A percentile compares a stretch with the other conserved stretches of the same genome.
These are phyloP conservation scores for Neodiprion fabricii DNA, from an alignment of 1,140 invertebrate species.

Conservation along the genomic window DNA sequence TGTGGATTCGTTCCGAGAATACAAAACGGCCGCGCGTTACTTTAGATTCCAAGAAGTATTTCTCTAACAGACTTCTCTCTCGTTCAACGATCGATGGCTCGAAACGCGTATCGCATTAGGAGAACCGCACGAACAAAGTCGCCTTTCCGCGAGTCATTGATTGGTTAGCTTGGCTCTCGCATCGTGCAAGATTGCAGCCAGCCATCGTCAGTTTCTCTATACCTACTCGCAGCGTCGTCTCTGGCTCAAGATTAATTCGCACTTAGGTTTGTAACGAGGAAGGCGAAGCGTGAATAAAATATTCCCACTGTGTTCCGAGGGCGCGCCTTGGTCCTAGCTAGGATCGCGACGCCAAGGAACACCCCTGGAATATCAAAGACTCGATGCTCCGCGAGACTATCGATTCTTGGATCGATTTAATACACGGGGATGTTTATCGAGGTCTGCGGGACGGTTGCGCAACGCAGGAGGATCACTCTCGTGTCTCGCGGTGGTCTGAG, in stretches of 20 bases:
- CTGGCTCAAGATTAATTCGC: neutral
- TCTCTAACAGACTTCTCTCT: neutral
- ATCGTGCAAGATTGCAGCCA: no score
- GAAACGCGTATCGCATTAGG: neutral
- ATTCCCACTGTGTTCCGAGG: neutral
- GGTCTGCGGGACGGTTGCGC: slow-evolving; percentile 23
- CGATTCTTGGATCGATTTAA: slow-evolving; percentile 34
- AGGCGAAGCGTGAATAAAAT: neutral
- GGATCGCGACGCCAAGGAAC: no score
- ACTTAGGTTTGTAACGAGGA: neutral
- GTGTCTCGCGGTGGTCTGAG: no score
- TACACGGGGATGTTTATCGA: slow-evolving; percentile 18
- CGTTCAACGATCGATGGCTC: no score
- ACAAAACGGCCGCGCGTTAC: neutral
- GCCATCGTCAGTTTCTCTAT: neutral
- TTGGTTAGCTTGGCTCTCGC: neutral
- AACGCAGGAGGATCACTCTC: slow-evolving; percentile 17
- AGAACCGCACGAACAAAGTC: neutral
- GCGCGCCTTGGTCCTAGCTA: neutral
- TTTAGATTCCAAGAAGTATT: neutral
- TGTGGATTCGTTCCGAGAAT: no score
- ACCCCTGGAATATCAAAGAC: slow-evolving; percentile 27
- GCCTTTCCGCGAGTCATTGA: neutral
- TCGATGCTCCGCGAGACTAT: slow-evolving; percentile 21
- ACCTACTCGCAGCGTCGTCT: neutral